Percentiles rank a stretch among this genome's conserved stretches.
These are phyloP conservation scores for Panulirus ornatus DNA, from an alignment of 1,140 invertebrate genomes.

Conservation along the genomic window DNA sequence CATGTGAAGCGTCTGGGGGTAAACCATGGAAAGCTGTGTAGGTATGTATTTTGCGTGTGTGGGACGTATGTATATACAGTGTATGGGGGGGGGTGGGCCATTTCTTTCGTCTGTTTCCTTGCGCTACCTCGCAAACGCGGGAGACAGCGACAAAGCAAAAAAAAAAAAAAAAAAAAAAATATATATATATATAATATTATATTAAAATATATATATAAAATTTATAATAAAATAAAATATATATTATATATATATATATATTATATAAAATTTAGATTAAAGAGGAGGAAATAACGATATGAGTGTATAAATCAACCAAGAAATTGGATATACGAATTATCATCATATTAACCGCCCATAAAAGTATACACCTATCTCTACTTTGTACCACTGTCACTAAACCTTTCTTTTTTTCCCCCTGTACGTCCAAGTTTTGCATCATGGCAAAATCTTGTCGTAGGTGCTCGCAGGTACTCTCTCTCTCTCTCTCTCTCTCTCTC, in stretches of 20 bases:
- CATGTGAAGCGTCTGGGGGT: no score
- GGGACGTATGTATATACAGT: no score
- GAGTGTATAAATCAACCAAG: not conserved
- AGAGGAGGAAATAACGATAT: not conserved
- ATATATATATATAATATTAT: not conserved
- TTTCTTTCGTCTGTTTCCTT: no score
- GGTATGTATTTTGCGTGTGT: no score
- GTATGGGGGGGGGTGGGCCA: no score
- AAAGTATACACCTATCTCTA: not conserved
- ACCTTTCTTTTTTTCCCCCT: not conserved
- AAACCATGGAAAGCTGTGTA: no score
- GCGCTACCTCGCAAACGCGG: no score
- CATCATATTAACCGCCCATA: not conserved
- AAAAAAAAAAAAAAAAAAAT: not conserved
- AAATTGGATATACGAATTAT: not conserved
- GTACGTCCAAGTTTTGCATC: not conserved
- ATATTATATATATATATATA: not conserved
- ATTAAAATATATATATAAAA: not conserved
- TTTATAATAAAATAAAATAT: not conserved
- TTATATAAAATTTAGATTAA: not conserved
- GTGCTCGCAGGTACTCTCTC: no score
- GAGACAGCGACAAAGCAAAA: no score
- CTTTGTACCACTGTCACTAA: not conserved
- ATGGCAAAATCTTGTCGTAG: no score
- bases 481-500: not conserved